phyloP scores from a whole-genome alignment of 2,888 invertebrate species.

The Spodoptera exigua region DNA sequence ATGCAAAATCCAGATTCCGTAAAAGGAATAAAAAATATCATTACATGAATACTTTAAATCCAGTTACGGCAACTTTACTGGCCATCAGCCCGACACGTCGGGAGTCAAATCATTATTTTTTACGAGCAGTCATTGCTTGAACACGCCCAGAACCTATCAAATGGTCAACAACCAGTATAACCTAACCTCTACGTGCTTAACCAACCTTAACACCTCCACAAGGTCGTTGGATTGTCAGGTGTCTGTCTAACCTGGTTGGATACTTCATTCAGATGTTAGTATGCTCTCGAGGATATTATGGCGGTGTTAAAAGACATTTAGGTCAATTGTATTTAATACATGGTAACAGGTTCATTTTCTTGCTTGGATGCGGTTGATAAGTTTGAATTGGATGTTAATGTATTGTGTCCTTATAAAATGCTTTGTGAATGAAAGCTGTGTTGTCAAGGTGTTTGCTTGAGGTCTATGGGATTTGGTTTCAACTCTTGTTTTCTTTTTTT shows the following conservation, averaged over 20 bases:
- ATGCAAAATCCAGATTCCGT: too few relatives aligned
- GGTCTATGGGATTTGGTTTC: too few relatives aligned
- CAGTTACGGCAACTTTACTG: conserved; percentile 50
- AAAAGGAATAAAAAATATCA: neutral
- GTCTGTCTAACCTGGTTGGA: too few relatives aligned
- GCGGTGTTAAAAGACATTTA: conserved; percentile 56
- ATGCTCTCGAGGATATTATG: conserved; percentile 46
- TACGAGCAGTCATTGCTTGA: conserved; percentile 56
- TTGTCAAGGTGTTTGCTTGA: too few relatives aligned
- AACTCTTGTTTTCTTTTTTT: too few relatives aligned
- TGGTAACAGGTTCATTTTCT: conserved; percentile 30
- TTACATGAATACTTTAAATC: conserved; percentile 1
- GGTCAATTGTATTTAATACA: conserved; percentile 51
- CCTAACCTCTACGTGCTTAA: conserved; percentile 38
- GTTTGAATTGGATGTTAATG: conserved; percentile 15
- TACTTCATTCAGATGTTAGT: conserved; percentile 46
- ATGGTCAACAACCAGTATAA: conserved; percentile 53
- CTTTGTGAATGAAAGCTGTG: too few relatives aligned
- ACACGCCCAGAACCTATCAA: conserved; percentile 64
- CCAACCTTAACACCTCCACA: conserved; percentile 15
- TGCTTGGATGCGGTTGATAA: conserved; percentile 24
- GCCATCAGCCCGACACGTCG: conserved; percentile 45
- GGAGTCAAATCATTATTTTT: conserved; percentile 64
- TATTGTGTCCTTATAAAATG: too few relatives aligned
- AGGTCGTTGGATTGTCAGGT: too few relatives aligned